Conservation (phyloP, 2,888 invertebrate genomes). For the Drosophila fulvimacula region DNA sequence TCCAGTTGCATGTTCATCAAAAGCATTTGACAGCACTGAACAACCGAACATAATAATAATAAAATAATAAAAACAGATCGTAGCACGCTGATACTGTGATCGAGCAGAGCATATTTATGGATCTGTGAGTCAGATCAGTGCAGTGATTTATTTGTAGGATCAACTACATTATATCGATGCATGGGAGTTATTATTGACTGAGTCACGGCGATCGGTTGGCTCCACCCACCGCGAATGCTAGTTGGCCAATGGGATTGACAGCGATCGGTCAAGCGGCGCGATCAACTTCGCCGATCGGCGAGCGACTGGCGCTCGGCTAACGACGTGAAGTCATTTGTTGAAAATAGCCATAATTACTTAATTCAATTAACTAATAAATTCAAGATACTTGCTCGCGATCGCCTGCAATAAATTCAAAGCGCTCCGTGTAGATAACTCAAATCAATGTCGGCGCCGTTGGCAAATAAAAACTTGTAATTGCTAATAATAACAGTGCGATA, state of each 20-base stretch:
- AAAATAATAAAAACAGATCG: neutral
- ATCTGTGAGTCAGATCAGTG: constrained; percentile 18
- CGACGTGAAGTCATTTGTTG: constrained; percentile 65
- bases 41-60: neutral
- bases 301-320: constrained; percentile 24
- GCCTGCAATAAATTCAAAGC: constrained; percentile 57
- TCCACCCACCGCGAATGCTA: constrained; percentile 34
- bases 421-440: constrained; percentile 32
- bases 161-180: neutral
- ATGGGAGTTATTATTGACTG: constrained; percentile 20
- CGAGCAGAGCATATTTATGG: neutral
- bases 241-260: constrained; percentile 43
- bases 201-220: constrained; percentile 31
- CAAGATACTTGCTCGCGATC: constrained; percentile 51
- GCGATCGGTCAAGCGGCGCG: constrained; percentile 39
- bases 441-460: constrained; percentile 32
- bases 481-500: constrained; percentile 64
- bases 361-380: constrained; percentile 73
- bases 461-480: constrained; percentile 55
- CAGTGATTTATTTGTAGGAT: constrained; percentile 22
- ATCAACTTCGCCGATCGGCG: constrained; percentile 30
- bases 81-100: constrained; percentile 2
- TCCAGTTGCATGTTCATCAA: neutral
- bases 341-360: constrained; percentile 76
- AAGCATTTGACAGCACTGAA: neutral